Evolutionary conservation across 2,113 vertebrate genomes (phyloP), one percentile per base, ranked within the genome.

Genomic region (Limnothrissa miodon): DNA sequence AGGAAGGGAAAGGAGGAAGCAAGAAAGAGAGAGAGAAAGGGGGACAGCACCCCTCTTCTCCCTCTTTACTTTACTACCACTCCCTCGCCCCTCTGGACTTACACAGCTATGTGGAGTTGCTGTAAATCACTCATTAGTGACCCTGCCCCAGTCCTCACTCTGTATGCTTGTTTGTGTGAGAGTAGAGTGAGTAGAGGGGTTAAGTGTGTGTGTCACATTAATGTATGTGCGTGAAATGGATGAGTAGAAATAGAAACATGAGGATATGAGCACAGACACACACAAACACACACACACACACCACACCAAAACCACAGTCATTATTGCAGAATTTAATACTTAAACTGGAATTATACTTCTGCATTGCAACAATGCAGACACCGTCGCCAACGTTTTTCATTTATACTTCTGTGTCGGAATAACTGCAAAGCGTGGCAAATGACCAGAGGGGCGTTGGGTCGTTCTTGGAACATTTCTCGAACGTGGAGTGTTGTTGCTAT

Each of bases 91-190:
- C 45, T 45, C 84, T 25, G 10, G 5, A 78, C 80, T 88, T 91
- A 87, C 89, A 83, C 85, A 90, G 80, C 86, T 87, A 87, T 86
- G 83, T 81, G 78, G 84, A 81, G 87, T 83, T 87, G 84, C 85
- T 80, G 80, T 88, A 88, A 91, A 91, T 90, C 88, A 86, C 85
- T 89, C 86, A 56, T 80, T 85, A 78, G 79, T 39, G 13, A 74
- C 80, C 45, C 62, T 33, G 83, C 39, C 9, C 86, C 84, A 74
- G 87, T 85, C 74, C 83, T 17, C 86, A 82, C 39, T 80, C 70
- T 33, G 11, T 33, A 66, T 33, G 59, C n/a, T 10, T 66, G 59
- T 66, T 10, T 66, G 59, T 66, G 62, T 70, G 62, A 1, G 66
- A 17, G 66, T 74, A 10, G 13, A 17, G 66, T 17, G 29, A 17